Evolutionary conservation across 1,140 invertebrate species (phyloP).

Genomic region (Hesperophylax magnus): DNA sequence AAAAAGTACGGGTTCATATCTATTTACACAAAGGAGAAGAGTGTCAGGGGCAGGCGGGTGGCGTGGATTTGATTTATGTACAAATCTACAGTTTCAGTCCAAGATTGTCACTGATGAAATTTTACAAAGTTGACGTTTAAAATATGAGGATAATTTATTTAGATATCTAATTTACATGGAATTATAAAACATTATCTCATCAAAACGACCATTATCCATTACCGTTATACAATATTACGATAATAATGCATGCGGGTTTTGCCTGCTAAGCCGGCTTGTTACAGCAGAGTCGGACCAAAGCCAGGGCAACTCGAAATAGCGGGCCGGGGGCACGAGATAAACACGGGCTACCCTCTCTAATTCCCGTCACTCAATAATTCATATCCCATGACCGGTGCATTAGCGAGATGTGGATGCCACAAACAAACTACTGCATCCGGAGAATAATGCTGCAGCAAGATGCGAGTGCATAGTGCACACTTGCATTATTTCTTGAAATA

Average conservation of each 20-base stretch:
- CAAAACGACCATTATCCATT: too few relatives aligned
- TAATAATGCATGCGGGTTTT: not conserved
- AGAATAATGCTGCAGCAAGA: conserved; percentile 24
- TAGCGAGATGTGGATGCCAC: conserved; percentile 5
- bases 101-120: too few relatives aligned
- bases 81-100: too few relatives aligned
- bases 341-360: not conserved
- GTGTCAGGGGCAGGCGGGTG: too few relatives aligned
- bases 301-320: conserved; percentile 21
- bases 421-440: conserved; percentile 27
- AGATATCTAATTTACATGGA: too few relatives aligned
- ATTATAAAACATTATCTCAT: too few relatives aligned
- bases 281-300: not conserved
- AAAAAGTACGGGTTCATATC: too few relatives aligned
- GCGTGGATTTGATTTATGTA: too few relatives aligned
- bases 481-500: too few relatives aligned
- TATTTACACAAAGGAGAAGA: too few relatives aligned
- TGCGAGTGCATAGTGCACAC: not conserved
- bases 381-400: conserved; percentile 29
- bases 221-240: not conserved
- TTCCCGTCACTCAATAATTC: conserved; percentile 39
- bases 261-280: conserved; percentile 11
- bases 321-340: conserved; percentile 19
- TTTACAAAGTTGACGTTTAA: too few relatives aligned
- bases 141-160: too few relatives aligned